A percentile compares a stretch with the other conserved stretches of the same genome.
These are phyloP conservation scores for Papilio xuthus DNA, from an alignment of 1,140 invertebrate species.

Conservation along the genomic window DNA sequence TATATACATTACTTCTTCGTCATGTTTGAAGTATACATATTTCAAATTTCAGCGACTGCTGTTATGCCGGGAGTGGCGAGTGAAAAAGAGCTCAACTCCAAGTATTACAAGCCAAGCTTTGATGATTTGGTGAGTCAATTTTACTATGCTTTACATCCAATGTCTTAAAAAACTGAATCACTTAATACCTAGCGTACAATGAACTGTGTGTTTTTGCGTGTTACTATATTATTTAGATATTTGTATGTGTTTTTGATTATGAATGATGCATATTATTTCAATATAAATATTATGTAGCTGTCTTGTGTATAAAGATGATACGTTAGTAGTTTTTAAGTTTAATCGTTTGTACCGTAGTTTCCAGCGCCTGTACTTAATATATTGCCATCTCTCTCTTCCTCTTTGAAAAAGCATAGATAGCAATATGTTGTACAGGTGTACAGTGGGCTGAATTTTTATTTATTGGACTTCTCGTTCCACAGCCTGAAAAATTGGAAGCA, in stretches of 20 bases:
- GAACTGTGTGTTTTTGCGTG: too few species aligned
- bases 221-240: too few species aligned
- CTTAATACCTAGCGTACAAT: too few species aligned
- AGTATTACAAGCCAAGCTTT: slow-evolving; percentile 58
- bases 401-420: too few species aligned
- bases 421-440: neutral
- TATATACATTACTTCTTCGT: too few species aligned
- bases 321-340: too few species aligned
- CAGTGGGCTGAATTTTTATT: too few species aligned
- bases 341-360: too few species aligned
- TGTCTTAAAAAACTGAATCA: neutral
- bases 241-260: too few species aligned
- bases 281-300: too few species aligned
- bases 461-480: slow-evolving; percentile 31
- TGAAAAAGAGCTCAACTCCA: slow-evolving; percentile 57
- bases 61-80: slow-evolving; percentile 45
- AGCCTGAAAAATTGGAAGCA: slow-evolving; percentile 56
- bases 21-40: neutral
- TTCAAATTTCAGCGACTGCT: slow-evolving; percentile 40
- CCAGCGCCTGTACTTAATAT: neutral
- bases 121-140: slow-evolving; percentile 53
- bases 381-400: neutral
- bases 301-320: too few species aligned
- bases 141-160: neutral
- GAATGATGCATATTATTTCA: too few species aligned